Evolutionary conservation across 2,113 vertebrate genomes (phyloP).

Genomic region (Trochalopteron elliotii): DNA sequence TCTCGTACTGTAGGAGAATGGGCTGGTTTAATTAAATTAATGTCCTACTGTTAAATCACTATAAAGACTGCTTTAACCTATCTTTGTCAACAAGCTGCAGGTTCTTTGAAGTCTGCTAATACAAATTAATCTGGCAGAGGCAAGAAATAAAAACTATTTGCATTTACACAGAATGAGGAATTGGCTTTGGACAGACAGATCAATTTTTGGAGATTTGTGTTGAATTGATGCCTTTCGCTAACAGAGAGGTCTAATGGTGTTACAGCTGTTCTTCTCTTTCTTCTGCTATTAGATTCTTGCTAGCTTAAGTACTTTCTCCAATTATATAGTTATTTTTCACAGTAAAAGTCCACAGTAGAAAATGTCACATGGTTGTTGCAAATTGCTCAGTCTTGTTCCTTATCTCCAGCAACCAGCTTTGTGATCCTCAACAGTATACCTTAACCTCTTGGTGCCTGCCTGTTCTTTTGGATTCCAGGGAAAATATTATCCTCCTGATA

Average conservation of each 20-base stretch:
- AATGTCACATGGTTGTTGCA: not conserved
- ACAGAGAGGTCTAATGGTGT: not conserved
- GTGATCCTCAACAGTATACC: not conserved
- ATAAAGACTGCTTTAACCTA: not conserved
- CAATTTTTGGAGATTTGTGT: not conserved
- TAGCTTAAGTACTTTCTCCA: not conserved
- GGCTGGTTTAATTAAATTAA: not conserved
- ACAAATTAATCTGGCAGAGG: not conserved
- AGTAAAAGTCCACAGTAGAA: not conserved
- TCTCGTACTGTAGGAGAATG: not conserved
- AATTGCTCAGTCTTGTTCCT: not conserved
- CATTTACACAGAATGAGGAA: not conserved
- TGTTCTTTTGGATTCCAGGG: not conserved
- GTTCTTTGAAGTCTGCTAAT: not conserved
- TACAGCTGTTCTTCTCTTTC: not conserved
- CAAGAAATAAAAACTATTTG: not conserved
- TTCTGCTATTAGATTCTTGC: not conserved
- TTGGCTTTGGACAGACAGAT: not conserved
- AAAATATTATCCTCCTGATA: not conserved
- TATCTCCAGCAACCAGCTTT: not conserved
- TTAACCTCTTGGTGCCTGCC: not conserved
- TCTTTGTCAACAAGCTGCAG: not conserved
- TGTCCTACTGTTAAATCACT: not conserved
- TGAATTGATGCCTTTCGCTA: not conserved
- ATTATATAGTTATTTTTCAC: not conserved